phyloP scores from a whole-genome alignment of 2,888 invertebrate genomes.

The Epinotia ramella region DNA sequence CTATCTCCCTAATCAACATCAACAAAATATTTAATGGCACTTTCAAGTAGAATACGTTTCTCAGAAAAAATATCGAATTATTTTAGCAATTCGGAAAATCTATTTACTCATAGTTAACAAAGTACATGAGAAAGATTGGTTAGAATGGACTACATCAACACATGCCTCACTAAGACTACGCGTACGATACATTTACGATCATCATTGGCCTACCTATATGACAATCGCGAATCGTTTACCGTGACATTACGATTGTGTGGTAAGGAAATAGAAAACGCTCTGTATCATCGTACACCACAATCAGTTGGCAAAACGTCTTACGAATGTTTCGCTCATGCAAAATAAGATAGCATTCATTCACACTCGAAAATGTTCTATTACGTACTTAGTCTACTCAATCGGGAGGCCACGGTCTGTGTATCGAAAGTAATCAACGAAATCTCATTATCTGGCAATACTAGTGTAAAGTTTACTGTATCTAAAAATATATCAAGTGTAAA shows the following conservation, averaged over 20 bases:
- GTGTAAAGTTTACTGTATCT: constrained; percentile 28
- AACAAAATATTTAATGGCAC: constrained; percentile 22
- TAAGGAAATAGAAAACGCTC: not conserved
- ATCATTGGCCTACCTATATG: not conserved
- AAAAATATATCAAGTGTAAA: constrained; percentile 31
- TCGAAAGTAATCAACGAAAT: constrained; percentile 15
- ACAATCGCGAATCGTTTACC: not conserved
- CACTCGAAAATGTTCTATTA: not conserved
- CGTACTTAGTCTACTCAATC: not conserved
- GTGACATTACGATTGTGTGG: constrained; percentile 2
- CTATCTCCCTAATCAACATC: not conserved
- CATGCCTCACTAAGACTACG: not conserved
- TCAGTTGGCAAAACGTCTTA: not conserved
- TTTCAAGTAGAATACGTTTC: constrained; percentile 3
- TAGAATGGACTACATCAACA: not conserved
- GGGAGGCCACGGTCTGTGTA: not conserved
- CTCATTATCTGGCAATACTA: constrained; percentile 1
- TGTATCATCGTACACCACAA: not conserved
- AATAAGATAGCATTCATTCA: not conserved
- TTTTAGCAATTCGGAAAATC: constrained; percentile 3
- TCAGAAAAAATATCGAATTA: constrained; percentile 8
- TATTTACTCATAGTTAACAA: not conserved
- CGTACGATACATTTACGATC: not conserved
- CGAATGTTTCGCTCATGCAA: not conserved
- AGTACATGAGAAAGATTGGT: constrained; percentile 1